A percentile compares a stretch with the other conserved stretches of the same genome.
Evolutionary conservation across 2,888 invertebrate species (phyloP).

Genomic region (Ganaspis brasiliensis): DNA sequence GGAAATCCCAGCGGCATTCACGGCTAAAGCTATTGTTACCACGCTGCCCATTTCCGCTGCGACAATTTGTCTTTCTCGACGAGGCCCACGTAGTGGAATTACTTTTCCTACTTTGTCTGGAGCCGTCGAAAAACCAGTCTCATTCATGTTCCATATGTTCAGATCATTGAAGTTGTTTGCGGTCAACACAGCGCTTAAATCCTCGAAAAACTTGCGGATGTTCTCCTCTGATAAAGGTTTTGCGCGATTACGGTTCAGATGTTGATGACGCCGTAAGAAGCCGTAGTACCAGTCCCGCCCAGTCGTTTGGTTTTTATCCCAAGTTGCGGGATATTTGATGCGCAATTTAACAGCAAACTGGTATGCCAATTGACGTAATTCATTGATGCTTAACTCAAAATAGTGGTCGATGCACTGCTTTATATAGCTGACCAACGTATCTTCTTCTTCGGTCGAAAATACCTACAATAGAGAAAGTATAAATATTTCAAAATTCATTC

Average conservation of each 20-base stretch:
- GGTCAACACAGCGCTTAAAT: neutral
- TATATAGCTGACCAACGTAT: constrained; percentile 34
- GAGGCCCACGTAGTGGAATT: no score
- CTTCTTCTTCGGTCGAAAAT: constrained; percentile 39
- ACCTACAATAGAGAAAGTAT: constrained; percentile 33
- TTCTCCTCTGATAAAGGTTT: neutral
- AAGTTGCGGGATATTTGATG: constrained; percentile 46
- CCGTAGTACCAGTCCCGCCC: constrained; percentile 57
- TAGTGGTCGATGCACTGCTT: constrained; percentile 36
- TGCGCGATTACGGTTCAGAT: neutral
- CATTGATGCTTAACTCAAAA: constrained; percentile 59
- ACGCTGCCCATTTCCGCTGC: constrained; percentile 58
- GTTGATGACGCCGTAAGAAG: constrained; percentile 43
- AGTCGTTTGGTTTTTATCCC: constrained; percentile 55
- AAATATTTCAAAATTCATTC: no score
- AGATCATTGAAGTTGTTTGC: neutral
- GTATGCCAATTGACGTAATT: constrained; percentile 59
- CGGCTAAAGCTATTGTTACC: constrained; percentile 56
- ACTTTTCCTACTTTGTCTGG: constrained; percentile 48
- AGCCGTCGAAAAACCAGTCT: neutral
- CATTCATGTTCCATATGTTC: constrained; percentile 9
- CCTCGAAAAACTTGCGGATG: neutral
- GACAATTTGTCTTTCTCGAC: no score
- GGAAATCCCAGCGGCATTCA: constrained; percentile 58
- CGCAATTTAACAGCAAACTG: constrained; percentile 51